Base-by-base conservation (phyloP, 1,140 invertebrate species). In the Linepithema humile region DNA sequence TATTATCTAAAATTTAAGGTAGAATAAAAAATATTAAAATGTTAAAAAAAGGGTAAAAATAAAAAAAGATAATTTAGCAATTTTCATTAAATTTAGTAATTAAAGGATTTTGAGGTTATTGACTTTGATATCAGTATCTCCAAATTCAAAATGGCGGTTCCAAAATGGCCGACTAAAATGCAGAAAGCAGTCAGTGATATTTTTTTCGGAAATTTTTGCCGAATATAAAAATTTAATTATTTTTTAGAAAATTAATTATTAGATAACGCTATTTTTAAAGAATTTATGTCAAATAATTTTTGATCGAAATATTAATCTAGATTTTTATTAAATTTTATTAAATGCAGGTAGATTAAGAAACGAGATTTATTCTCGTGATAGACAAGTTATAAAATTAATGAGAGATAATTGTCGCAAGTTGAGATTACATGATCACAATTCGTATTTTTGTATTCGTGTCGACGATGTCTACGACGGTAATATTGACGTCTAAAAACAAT, bases 81-180 rank as follows among this genome's bases (percentile, higher is more conserved):
- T 35, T 53, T 29, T 48, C 5, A 48, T 0, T 5, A 7, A 55
- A 17, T 1, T 29, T 10, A 4, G 15, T 40, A 40, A 20, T 29
- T 55, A 70, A 70, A 1, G 3, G 6, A 7, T 26, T 53, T 3
- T 7, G 0, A 80, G 35, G 23, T 70, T 43, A 23, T 32, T 43
- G 12, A 70, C 64, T 70, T 48, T 4, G 45, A 20, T 57, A 12
- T 69, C 32, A 78, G 4, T 29, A 78, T 12, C 29, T 40, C 17
- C 5, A 50, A 55, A 80, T 55, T 0, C 15, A 80, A 80, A 53
- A 80, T 80, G 75, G 75, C 62, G 35, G 12, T 43, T 29, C 9
- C 48, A 78, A 78, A 0, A 78, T 78, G 62, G 62, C 74, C 10
- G 75, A 29, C 23, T 1, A 43, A 55, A 70, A 69, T 80, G 48